Base-by-base conservation (phyloP, 2,113 vertebrate species). In the Quiscalus mexicanus region DNA sequence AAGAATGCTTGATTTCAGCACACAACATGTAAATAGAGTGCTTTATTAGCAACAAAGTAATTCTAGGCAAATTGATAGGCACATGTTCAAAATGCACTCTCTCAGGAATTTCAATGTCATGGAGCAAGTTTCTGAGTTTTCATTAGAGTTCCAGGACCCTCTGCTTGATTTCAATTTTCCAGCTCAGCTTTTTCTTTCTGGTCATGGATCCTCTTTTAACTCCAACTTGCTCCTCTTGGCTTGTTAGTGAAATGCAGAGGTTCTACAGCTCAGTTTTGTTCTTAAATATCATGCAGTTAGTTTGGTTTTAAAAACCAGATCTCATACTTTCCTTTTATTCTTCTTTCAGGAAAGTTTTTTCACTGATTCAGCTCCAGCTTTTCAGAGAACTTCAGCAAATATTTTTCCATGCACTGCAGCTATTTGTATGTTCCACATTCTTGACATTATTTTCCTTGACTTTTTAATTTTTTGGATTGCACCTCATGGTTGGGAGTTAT, bases 41-140 rank as follows among this genome's bases (percentile, higher is more conserved):
- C 30, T 92, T 88, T 77, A 63, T 76, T 91, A 85, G 49, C 64
- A 86, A 56, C 27, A 55, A 87, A 93, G 62, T 95, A 81, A 77
- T 74, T 90, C 53, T 42, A 81, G 39, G 41, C 35, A 78, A 84
- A 74, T 52, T 3, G 12, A 55, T 81, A 80, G 69, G 12, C 60
- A 24, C 2, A 2, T 37, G 50, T 4, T 87, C 41, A 59, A 91
- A 84, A 79, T n/a, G 14, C 8, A 28, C 47, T 30, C 39, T 56
- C 17, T 42, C 65, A 56, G 73, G 44, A 87, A 86, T 63, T 62
- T 91, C 60, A 81, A 16, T 82, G 65, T 87, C 59, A 35, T 22
- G 49, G 39, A 82, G 31, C 15, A 7, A 67, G 31, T 47, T 87
- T 89, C 68, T 52, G 58, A 27, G 47, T 75, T 87, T 87, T 39